These are phyloP conservation scores for Paedocypris micromegethes DNA, from an alignment of 2,797 vertebrate genomes.

Conservation along the genomic window DNA sequence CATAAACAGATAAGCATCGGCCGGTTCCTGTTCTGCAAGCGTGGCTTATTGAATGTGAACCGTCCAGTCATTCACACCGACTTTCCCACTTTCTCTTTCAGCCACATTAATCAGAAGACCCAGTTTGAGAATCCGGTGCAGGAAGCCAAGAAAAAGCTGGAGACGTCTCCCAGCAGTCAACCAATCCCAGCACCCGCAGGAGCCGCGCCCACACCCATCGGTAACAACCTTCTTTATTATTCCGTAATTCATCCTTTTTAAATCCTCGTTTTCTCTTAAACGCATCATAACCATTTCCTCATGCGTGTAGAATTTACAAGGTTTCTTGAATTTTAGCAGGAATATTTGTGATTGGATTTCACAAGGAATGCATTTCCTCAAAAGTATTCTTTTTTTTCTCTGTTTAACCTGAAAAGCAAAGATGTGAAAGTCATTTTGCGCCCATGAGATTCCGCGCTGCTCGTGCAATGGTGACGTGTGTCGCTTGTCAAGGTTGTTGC, in stretches of 20 bases:
- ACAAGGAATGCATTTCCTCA: no score
- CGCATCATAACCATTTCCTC: no score
- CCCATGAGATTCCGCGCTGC: no score
- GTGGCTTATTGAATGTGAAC: background rate
- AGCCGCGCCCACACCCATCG: constrained; percentile 51
- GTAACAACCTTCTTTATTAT: constrained; percentile 50
- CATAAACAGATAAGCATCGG: constrained; percentile 19
- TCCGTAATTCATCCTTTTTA: background rate
- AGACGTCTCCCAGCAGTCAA: constrained; percentile 47
- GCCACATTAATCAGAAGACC: constrained; percentile 98
- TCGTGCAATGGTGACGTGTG: background rate
- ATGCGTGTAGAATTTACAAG: no score
- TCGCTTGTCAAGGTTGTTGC: background rate
- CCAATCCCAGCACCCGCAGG: constrained; percentile 37
- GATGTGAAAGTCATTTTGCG: no score
- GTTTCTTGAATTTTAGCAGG: no score
- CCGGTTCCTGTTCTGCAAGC: background rate
- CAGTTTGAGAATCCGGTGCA: constrained; percentile 98
- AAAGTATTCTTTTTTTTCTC: no score
- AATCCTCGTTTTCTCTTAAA: background rate
- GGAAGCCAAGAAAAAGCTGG: constrained; percentile 86
- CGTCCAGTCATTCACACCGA: constrained; percentile 21
- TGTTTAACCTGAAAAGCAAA: no score
- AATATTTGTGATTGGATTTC: no score
- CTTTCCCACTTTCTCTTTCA: constrained; percentile 52